Evolutionary conservation across 2,888 invertebrate genomes (phyloP).

Genomic region (Syrphus vitripennis): DNA sequence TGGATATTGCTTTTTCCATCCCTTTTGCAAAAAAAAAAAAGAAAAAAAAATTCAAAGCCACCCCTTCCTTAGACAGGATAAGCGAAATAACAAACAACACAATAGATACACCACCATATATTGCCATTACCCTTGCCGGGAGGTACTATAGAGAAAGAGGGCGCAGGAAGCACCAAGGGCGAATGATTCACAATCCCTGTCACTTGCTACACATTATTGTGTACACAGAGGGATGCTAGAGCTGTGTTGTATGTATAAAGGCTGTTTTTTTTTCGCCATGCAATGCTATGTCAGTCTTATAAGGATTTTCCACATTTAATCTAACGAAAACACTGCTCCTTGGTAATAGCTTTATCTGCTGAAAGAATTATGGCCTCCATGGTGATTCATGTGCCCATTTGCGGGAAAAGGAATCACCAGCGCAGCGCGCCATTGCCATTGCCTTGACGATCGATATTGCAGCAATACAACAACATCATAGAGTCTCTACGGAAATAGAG

Average conservation of each 20-base stretch:
- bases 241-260: not conserved
- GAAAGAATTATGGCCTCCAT: slow-evolving; percentile 78
- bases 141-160: not conserved
- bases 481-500: slow-evolving; percentile 3
- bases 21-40: slow-evolving; percentile 1
- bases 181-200: slow-evolving; percentile 65
- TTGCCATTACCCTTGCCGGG: slow-evolving; percentile 63
- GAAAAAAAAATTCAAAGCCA: slow-evolving; percentile 16
- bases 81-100: slow-evolving; percentile 66
- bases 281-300: slow-evolving; percentile 32
- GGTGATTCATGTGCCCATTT: slow-evolving; percentile 78
- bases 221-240: slow-evolving; percentile 44
- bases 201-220: slow-evolving; percentile 21
- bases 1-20: slow-evolving; percentile 61
- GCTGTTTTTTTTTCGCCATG: slow-evolving; percentile 15
- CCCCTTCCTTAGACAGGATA: slow-evolving; percentile 38
- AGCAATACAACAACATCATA: slow-evolving; percentile 38
- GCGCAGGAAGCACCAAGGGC: slow-evolving; percentile 48
- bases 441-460: slow-evolving; percentile 68
- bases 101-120: slow-evolving; percentile 43
- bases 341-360: slow-evolving; percentile 80
- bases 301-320: slow-evolving; percentile 73
- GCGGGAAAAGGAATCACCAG: slow-evolving; percentile 66
- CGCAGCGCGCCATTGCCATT: slow-evolving; percentile 57
- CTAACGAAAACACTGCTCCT: slow-evolving; percentile 73